Percentiles rank a stretch among this genome's conserved stretches.
Evolutionary conservation across 2,113 vertebrate species (phyloP).

Genomic region (Pterophyllum scalare): DNA sequence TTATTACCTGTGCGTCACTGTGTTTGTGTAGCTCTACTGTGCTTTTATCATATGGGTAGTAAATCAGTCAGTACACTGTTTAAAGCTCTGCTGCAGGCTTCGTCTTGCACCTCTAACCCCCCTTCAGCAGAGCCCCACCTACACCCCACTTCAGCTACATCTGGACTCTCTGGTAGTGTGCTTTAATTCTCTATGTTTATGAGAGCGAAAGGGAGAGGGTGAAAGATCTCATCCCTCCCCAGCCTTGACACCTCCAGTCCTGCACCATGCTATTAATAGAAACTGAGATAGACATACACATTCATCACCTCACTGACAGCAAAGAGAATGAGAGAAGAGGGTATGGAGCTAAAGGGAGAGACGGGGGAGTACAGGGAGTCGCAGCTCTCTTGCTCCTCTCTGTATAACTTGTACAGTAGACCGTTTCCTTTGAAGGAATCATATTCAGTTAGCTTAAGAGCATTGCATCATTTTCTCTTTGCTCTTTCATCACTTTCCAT

Average conservation of each 20-base stretch:
- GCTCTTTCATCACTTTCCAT: slow-evolving; percentile 44
- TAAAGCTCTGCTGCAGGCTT: slow-evolving; percentile 59
- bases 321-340: slow-evolving; percentile 23
- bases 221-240: slow-evolving; percentile 52
- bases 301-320: slow-evolving; percentile 66
- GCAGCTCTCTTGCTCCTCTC: slow-evolving; percentile 18
- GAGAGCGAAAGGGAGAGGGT: slow-evolving; percentile 16
- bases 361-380: slow-evolving; percentile 33
- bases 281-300: slow-evolving; percentile 64
- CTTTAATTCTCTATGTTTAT: slow-evolving; percentile 27
- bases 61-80: slow-evolving; percentile 66
- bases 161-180: slow-evolving; percentile 46
- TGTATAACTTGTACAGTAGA: slow-evolving; percentile 14
- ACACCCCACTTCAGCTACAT: slow-evolving; percentile 53
- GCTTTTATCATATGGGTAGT: slow-evolving; percentile 47
- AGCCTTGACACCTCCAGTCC: slow-evolving; percentile 64
- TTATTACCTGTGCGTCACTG: slow-evolving; percentile 34
- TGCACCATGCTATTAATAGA: slow-evolving; percentile 69
- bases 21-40: slow-evolving; percentile 29
- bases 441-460: slow-evolving; percentile 28
- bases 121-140: neutral
- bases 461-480: slow-evolving; percentile 39
- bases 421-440: slow-evolving; percentile 43
- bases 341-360: slow-evolving; percentile 1
- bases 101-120: slow-evolving; percentile 48